Base-by-base conservation (phyloP, 1,140 invertebrate genomes). In the Ceratosolen fusciceps region DNA sequence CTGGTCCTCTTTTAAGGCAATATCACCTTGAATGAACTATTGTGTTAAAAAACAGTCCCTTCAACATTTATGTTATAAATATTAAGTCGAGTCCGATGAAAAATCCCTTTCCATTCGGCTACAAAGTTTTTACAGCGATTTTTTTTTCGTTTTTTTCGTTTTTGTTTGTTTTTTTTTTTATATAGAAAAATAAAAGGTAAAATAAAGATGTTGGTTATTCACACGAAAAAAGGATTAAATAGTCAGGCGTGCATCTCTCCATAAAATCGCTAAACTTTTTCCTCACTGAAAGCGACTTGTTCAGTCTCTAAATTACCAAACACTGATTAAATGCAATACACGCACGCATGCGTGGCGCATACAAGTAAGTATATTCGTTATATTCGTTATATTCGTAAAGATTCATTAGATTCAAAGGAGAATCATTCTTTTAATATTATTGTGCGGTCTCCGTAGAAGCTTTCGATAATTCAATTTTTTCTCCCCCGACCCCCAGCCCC, bases 1-100 rank as follows among this genome's bases (percentile, higher is more conserved):
- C 10, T 80, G 47, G 34, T 75, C 34, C 52, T 79, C 52, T 74
- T 79, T 74, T 43, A 79, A 70, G 72, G 49, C 49, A 79, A 79
- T 71, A 56, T 72, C 43, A 73, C 58, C 47, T 37, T 34, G 47
- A 79, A 74, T 14, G 26, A 56, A 79, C 60, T 68, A 49, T 24
- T n/a, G 19, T 34, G 58, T 47, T 37, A 14, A 52, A 54, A 5
- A 62, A 67, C 72, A 74, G 71, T 26, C 24, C 24, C 24, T n/a
- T 79, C 71, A 47, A 72, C 67, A 65, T 72, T 49, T 47, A 73
- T 37, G n/a, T n/a, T n/a, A 65, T 79, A 74, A 24, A 70, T 58
- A 62, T 79, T 74, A n/a, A 67, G 49, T 79, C n/a, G 71, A 73
- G 47, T 70, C 62, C 56, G 43, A 79, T 29, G 31, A 74, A 74